These are phyloP conservation scores for Blera fallax DNA, from an alignment of 2,888 invertebrate genomes.

Conservation along the genomic window DNA sequence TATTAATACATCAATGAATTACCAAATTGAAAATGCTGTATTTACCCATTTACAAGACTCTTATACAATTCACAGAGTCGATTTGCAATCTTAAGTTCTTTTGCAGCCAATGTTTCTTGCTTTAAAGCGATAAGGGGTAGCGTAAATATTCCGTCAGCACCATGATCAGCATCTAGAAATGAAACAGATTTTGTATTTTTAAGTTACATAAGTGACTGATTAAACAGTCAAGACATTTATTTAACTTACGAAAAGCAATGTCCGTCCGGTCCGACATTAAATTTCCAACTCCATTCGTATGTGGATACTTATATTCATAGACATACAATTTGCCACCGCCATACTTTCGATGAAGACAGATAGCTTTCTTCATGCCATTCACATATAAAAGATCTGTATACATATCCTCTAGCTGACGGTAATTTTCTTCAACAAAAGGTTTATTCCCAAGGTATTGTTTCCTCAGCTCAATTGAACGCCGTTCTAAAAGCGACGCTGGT, in stretches of 20 bases:
- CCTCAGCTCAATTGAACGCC: neutral
- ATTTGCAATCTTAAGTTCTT: neutral
- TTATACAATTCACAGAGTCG: neutral
- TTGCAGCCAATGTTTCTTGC: neutral
- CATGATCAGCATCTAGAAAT: constrained; percentile 11
- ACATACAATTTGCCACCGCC: constrained; percentile 85
- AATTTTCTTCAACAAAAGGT: constrained; percentile 77
- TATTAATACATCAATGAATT: too few species aligned
- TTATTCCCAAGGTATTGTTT: constrained; percentile 22
- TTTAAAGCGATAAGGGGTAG: neutral
- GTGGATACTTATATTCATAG: constrained; percentile 85
- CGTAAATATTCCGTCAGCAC: constrained; percentile 18
- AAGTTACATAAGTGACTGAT: neutral
- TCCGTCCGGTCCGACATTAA: constrained; percentile 82
- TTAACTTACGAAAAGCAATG: constrained; percentile 82
- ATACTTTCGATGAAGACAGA: constrained; percentile 83
- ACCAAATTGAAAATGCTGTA: too few species aligned
- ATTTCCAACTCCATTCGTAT: constrained; percentile 83
- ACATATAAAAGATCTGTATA: constrained; percentile 85
- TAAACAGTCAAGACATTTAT: too few species aligned
- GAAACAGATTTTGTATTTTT: neutral
- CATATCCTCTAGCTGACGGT: constrained; percentile 81
- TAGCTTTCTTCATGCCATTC: constrained; percentile 84
- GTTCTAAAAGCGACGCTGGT: neutral
- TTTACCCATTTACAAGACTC: constrained; percentile 17